These are phyloP conservation scores for Himalopsyche japonica DNA, from an alignment of 2,888 invertebrate genomes.

Conservation along the genomic window DNA sequence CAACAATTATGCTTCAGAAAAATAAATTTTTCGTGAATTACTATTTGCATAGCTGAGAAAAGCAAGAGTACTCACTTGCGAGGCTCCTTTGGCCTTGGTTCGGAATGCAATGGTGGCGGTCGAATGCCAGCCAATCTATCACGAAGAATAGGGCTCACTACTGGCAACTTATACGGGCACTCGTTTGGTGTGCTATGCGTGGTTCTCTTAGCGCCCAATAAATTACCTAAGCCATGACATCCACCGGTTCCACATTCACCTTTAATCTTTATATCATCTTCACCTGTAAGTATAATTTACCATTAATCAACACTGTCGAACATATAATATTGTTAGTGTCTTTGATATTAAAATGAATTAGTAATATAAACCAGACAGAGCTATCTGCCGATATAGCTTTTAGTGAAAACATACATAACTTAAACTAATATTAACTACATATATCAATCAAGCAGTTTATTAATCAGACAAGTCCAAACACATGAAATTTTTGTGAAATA, in stretches of 20 bases:
- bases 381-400: too few species aligned
- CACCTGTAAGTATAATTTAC: constrained; percentile 51
- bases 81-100: constrained; percentile 38
- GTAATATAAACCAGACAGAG: too few species aligned
- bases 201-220: constrained; percentile 74
- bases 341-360: too few species aligned
- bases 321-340: not conserved
- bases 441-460: too few species aligned
- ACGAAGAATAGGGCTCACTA: constrained; percentile 43
- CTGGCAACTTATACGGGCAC: constrained; percentile 68
- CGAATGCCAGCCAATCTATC: constrained; percentile 44
- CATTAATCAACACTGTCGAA: too few species aligned
- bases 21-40: too few species aligned
- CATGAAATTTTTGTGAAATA: too few species aligned
- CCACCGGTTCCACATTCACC: constrained; percentile 82
- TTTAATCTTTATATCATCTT: constrained; percentile 63
- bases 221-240: constrained; percentile 89
- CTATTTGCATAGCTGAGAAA: too few species aligned
- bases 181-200: constrained; percentile 72
- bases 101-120: constrained; percentile 44
- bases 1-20: too few species aligned
- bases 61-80: constrained; percentile 7
- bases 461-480: too few species aligned
- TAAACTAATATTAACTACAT: too few species aligned
- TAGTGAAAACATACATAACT: too few species aligned